Evolutionary conservation across 2,888 invertebrate species (phyloP).

Genomic region (Mellilla xanthometata): DNA sequence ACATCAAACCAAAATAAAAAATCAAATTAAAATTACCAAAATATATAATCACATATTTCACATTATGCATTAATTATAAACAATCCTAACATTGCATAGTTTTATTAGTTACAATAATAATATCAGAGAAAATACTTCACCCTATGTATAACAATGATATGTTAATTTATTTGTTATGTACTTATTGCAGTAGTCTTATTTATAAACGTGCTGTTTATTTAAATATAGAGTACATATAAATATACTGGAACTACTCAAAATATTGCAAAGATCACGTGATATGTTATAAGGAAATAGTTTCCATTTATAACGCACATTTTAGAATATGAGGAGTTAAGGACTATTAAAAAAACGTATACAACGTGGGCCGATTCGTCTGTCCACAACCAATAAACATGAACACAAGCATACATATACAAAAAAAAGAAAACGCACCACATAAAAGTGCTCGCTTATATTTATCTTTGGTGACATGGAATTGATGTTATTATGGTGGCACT

Average conservation of each 20-base stretch:
- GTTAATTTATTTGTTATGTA: slow-evolving; percentile 39
- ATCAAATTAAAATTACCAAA: slow-evolving; percentile 30
- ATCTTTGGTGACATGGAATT: slow-evolving; percentile 19
- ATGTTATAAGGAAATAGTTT: no score
- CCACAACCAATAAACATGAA: no score
- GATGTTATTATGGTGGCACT: no score
- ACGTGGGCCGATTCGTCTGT: no score
- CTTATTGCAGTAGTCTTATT: slow-evolving; percentile 36
- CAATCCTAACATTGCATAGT: slow-evolving; percentile 29
- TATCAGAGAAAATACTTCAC: slow-evolving; percentile 31
- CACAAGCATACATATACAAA: no score
- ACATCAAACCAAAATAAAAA: slow-evolving; percentile 17
- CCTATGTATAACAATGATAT: slow-evolving; percentile 36
- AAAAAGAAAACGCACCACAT: slow-evolving; percentile 1
- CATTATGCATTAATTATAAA: slow-evolving; percentile 24
- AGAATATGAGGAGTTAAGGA: no score
- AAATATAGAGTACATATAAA: no score
- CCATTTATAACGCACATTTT: no score
- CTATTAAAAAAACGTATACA: no score
- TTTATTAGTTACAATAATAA: no score
- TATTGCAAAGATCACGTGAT: no score
- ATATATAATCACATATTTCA: slow-evolving; percentile 25
- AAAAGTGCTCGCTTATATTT: slow-evolving; percentile 24
- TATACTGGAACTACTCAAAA: slow-evolving; percentile 9
- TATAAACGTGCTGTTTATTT: slow-evolving; percentile 37